These are phyloP conservation scores for Drosophila heteroneura DNA, from an alignment of 2,888 invertebrate species.

Conservation along the genomic window DNA sequence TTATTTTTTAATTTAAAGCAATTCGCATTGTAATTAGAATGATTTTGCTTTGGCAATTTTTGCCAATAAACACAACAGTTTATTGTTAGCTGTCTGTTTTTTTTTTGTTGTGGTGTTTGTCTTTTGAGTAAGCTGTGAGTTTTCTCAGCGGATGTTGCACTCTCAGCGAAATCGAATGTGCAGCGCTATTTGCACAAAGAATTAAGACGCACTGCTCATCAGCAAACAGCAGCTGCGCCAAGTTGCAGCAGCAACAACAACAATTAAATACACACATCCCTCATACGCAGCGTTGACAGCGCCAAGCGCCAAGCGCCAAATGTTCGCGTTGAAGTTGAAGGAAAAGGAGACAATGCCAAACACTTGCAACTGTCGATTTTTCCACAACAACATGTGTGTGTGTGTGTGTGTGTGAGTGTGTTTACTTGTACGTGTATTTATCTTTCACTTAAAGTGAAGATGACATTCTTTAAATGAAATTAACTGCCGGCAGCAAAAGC, in stretches of 20 bases:
- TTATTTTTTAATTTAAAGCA: not conserved
- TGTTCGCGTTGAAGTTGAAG: slow-evolving; percentile 55
- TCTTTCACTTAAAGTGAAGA: slow-evolving; percentile 85
- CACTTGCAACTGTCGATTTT: slow-evolving; percentile 64
- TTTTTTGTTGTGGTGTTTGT: slow-evolving; percentile 8
- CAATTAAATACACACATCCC: slow-evolving; percentile 59
- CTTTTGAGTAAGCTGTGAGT: slow-evolving; percentile 5
- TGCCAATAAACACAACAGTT: not conserved
- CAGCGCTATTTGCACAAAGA: slow-evolving; percentile 53
- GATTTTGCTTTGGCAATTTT: not conserved
- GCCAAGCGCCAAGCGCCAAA: slow-evolving; percentile 42
- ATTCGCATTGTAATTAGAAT: not conserved
- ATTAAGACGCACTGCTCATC: slow-evolving; percentile 56
- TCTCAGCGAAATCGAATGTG: slow-evolving; percentile 70
- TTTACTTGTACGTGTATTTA: slow-evolving; percentile 67
- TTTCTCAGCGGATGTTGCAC: slow-evolving; percentile 46
- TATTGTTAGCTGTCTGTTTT: slow-evolving; percentile 4
- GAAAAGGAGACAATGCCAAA: slow-evolving; percentile 68
- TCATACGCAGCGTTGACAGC: slow-evolving; percentile 64
- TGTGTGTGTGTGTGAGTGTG: slow-evolving; percentile 19
- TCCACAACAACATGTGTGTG: slow-evolving; percentile 15
- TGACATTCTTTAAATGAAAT: slow-evolving; percentile 85
- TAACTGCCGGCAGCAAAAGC: slow-evolving; percentile 75
- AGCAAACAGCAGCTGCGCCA: slow-evolving; percentile 24
- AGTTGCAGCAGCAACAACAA: slow-evolving; percentile 11